Base-by-base conservation (phyloP, 2,797 vertebrate species). In the Spinibarbus caldwelli region DNA sequence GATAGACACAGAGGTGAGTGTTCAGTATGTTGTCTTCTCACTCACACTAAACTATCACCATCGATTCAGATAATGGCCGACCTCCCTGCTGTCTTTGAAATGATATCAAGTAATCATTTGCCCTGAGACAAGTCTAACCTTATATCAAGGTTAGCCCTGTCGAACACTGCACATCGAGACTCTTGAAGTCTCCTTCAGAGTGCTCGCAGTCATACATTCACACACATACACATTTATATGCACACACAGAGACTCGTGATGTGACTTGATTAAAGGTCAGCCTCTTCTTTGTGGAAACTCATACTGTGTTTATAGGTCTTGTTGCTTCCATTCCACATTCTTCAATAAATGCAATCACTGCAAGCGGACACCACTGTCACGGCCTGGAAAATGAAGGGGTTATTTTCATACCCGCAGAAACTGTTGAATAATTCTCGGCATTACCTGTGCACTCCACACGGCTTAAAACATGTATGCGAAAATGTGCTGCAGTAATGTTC, bases 31-130 rank as follows among this genome's bases (percentile, higher is more conserved):
- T 81, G 82, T 70, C 43, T 86, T 80, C 71, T 80, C 86, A 86
- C 87, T 85, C 31, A 75, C 86, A 89, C 87, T 82, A 77, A 89
- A 87, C 89, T 91, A 90, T 91, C 91, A 89, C 83, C 84, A 86
- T 80, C 80, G 80, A 91, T 91, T 91, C 85, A 91, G 85, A 89
- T 91, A 86, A 90, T 90, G 85, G 78, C 83, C 49, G 23, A 81
- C 82, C 66, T 77, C 80, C 85, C 75, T 62, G 49, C 83, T 84
- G 84, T 76, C 83, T 83, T 83, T 84, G 34, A 87, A 88, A 87
- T 80, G 5, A 83, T 84, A 84, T 88, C 83, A 88, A 72, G 57
- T 26, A 68, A 85, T 80, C 38, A 15, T 72, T 88, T 71, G 66
- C 82, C 83, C 84, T 77, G 70, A 85, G 87, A 89, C 47, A 75